Base-by-base conservation (phyloP, 2,113 vertebrate genomes). In the Tautogolabrus adspersus region DNA sequence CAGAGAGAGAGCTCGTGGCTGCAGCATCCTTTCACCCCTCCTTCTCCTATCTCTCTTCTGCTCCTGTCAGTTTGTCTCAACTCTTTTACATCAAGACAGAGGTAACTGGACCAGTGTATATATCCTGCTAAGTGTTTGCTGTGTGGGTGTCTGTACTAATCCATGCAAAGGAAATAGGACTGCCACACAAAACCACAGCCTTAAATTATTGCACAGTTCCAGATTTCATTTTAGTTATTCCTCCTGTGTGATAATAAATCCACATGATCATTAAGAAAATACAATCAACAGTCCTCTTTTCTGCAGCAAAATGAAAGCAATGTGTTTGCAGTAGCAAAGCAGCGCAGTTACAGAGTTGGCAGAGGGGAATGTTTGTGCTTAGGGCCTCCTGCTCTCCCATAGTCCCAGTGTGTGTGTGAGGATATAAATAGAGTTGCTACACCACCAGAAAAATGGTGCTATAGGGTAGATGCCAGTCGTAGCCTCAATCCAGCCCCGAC, bases 371-470 rank as follows among this genome's bases (percentile, higher is more conserved):
- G 67, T 81, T 90, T 81, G 54, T 67, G 88, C 91, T 87, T 13
- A 65, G 88, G 90, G 91, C 85, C 76, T 82, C 75, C 77, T 83
- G 75, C 76, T 19, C 88, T 88, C 84, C 75, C 81, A 82, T 61
- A 72, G 76, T 86, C 67, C 72, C 89, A 74, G 68, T 84, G 79
- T 82, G 77, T 34, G 30, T 34, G 30, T 34, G 58, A 47, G 82
- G 84, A 77, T 92, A 90, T 88, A 93, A 91, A 93, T 91, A 91
- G 87, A 89, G 66, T 63, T 69, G 82, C 78, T 79, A 81, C 67
- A 72, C 81, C 79, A 84, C 83, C 85, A 87, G 74, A 86, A 79
- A 49, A 90, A 70, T 18, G 3, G 44, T 61, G 84, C 87, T 88
- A 77, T 79, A 81, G 80, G 85, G 71, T 57, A 65, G 71, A 84